phyloP scores from a whole-genome alignment of 2,797 vertebrate genomes.

The Pyrrhura leucotis region DNA sequence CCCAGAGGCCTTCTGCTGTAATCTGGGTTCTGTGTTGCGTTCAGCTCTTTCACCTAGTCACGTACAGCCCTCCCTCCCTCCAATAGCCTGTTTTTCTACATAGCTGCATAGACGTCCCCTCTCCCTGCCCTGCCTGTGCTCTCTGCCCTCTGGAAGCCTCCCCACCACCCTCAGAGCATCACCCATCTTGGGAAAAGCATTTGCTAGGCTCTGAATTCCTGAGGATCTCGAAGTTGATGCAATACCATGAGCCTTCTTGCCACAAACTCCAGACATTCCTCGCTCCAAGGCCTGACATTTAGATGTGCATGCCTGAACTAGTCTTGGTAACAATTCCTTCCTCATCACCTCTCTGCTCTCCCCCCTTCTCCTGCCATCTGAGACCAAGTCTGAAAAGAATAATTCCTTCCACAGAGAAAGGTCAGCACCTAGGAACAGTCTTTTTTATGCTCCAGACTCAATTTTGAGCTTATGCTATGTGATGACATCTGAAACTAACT shows the following conservation, averaged over 20 bases:
- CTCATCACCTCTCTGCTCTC: background rate
- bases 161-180: background rate
- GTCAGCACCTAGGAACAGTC: background rate
- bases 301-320: constrained; percentile 23
- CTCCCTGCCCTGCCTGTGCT: background rate
- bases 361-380: background rate
- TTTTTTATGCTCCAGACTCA: background rate
- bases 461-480: background rate
- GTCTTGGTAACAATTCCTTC: background rate
- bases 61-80: background rate
- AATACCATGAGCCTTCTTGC: background rate
- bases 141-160: background rate
- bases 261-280: constrained; percentile 29
- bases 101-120: background rate
- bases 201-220: background rate
- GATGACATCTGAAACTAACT: background rate
- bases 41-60: background rate
- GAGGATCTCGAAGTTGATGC: background rate
- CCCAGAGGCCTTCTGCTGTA: background rate
- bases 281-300: constrained; percentile 44
- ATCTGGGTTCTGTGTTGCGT: background rate
- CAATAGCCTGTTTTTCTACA: background rate
- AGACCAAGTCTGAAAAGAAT: background rate
- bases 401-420: background rate
- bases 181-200: background rate